These are phyloP conservation scores for Rhopalosiphum maidis DNA, from an alignment of 1,140 invertebrate genomes.

Conservation along the genomic window DNA sequence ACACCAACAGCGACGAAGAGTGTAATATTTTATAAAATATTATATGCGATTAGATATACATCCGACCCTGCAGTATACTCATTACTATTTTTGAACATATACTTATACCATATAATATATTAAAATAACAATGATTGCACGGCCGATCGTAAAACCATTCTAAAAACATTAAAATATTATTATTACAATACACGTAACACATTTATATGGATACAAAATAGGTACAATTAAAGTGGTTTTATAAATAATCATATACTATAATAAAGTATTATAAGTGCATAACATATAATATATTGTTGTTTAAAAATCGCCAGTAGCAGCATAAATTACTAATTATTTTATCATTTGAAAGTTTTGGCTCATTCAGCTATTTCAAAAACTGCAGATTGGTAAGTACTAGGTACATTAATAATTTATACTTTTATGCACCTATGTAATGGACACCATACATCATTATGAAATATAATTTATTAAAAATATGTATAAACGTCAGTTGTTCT, in stretches of 20 bases:
- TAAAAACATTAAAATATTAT: not conserved
- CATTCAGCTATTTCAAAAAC: not conserved
- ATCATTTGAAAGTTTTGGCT: not conserved
- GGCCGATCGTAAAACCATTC: constrained; percentile 4
- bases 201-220: not conserved
- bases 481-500: not conserved
- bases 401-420: not conserved
- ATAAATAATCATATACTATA: not conserved
- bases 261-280: not conserved
- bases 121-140: not conserved
- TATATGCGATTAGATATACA: constrained; percentile 16
- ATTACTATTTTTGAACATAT: constrained; percentile 14
- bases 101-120: not conserved
- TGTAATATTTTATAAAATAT: constrained; percentile 49
- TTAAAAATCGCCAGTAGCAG: not conserved
- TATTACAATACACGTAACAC: not conserved
- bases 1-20: constrained; percentile 13
- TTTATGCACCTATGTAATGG: not conserved
- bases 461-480: constrained; percentile 2
- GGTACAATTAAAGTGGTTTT: not conserved
- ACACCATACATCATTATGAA: constrained; percentile 4
- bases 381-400: not conserved
- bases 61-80: not conserved
- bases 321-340: constrained; percentile 2
- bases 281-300: not conserved